Conservation (phyloP, 2,888 invertebrate species). For the Scrobipalpa atriplicella region DNA sequence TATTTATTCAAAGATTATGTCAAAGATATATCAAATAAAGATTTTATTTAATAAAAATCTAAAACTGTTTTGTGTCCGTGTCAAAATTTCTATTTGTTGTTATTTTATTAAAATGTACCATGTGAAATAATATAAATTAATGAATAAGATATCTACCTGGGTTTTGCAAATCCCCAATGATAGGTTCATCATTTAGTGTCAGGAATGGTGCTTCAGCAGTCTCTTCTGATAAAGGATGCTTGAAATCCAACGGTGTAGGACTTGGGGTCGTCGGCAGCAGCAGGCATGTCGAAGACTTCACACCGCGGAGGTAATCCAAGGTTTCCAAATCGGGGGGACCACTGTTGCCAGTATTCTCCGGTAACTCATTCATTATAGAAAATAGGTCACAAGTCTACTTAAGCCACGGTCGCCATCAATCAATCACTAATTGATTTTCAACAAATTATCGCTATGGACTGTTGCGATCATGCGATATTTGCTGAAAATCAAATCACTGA, state of each 20-base stretch:
- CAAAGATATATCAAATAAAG: no score
- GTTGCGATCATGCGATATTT: background rate
- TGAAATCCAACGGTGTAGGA: slow-evolving; percentile 82
- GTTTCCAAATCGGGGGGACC: slow-evolving; percentile 61
- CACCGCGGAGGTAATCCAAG: slow-evolving; percentile 79
- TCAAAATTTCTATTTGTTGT: no score
- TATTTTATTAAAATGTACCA: no score
- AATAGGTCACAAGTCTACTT: background rate
- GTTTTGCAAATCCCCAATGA: slow-evolving; percentile 59
- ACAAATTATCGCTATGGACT: background rate
- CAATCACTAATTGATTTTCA: slow-evolving; percentile 2
- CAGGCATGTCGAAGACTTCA: slow-evolving; percentile 86
- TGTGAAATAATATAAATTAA: no score
- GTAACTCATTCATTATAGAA: slow-evolving; percentile 62
- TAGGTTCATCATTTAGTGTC: slow-evolving; percentile 60
- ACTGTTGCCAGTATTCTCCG: slow-evolving; percentile 56
- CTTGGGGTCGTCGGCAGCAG: slow-evolving; percentile 83
- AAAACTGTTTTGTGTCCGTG: no score
- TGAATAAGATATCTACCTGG: slow-evolving; percentile 50
- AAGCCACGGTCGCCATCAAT: background rate
- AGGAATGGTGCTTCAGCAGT: slow-evolving; percentile 74
- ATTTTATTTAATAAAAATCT: no score
- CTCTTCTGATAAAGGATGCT: slow-evolving; percentile 83
- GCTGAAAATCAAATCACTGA: slow-evolving; percentile 7
- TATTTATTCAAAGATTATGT: no score